phyloP scores from a whole-genome alignment of 2,113 vertebrate genomes.

The Thryonomys swinderianus region DNA sequence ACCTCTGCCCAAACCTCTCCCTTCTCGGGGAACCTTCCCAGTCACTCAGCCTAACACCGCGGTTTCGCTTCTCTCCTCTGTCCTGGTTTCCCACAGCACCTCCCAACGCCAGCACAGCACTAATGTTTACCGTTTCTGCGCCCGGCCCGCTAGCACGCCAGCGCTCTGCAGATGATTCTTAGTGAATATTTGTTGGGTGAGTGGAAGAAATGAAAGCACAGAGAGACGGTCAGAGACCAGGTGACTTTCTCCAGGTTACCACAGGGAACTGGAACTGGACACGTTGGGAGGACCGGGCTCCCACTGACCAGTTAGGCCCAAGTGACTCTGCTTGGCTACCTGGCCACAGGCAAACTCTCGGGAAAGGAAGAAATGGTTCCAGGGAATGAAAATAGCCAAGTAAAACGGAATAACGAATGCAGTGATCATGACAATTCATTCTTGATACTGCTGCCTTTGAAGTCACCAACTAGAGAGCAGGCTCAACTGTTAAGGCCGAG shows the following conservation, averaged over 20 bases:
- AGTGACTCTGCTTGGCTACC: neutral
- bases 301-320: neutral
- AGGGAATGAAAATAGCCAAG: conserved; percentile 13
- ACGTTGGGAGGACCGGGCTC: neutral
- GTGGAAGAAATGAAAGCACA: neutral
- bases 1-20: neutral
- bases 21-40: neutral
- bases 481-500: neutral
- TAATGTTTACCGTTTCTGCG: neutral
- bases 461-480: neutral
- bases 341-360: neutral
- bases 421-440: neutral
- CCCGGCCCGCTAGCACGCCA: neutral
- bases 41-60: neutral
- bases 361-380: conserved; percentile 13
- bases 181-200: neutral
- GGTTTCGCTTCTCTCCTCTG: neutral
- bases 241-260: neutral
- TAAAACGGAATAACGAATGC: conserved; percentile 4
- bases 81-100: neutral
- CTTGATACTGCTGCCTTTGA: neutral
- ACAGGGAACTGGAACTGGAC: neutral
- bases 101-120: neutral
- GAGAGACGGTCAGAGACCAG: neutral
- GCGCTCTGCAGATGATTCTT: neutral